A percentile compares a stretch with the other conserved stretches of the same genome.
These are phyloP conservation scores for Solen grandis DNA, from an alignment of 1,140 invertebrate genomes.

Conservation along the genomic window DNA sequence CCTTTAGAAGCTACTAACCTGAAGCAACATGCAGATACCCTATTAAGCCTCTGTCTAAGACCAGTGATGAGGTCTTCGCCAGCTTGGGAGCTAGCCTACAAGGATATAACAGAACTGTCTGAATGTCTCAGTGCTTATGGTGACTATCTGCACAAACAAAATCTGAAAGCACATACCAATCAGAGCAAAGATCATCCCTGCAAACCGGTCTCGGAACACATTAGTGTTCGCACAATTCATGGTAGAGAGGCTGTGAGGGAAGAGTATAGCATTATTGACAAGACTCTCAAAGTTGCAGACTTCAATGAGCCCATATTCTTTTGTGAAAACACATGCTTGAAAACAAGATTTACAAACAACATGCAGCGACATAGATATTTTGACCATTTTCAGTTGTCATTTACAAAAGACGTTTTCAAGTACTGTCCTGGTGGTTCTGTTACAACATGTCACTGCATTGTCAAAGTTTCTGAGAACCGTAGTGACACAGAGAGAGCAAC, in stretches of 20 bases:
- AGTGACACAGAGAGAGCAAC: conserved; percentile 6
- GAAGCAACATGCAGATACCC: not conserved
- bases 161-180: not conserved
- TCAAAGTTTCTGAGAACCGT: not conserved
- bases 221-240: not conserved
- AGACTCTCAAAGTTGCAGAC: not conserved
- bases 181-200: conserved; percentile 11
- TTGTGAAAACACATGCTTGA: conserved; percentile 41
- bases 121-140: conserved; percentile 9
- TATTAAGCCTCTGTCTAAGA: conserved; percentile 1
- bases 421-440: conserved; percentile 12
- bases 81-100: not conserved
- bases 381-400: conserved; percentile 15
- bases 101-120: not conserved
- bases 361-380: conserved; percentile 16
- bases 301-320: conserved; percentile 12
- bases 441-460: not conserved
- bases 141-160: not conserved
- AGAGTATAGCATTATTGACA: not conserved
- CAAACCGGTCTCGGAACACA: conserved; percentile 3
- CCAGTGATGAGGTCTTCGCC: conserved; percentile 11
- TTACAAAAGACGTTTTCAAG: conserved; percentile 15
- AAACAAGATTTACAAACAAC: conserved; percentile 16
- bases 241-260: not conserved
- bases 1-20: not conserved